Conservation (phyloP, 2,113 vertebrate species). For the Lagopus muta region DNA sequence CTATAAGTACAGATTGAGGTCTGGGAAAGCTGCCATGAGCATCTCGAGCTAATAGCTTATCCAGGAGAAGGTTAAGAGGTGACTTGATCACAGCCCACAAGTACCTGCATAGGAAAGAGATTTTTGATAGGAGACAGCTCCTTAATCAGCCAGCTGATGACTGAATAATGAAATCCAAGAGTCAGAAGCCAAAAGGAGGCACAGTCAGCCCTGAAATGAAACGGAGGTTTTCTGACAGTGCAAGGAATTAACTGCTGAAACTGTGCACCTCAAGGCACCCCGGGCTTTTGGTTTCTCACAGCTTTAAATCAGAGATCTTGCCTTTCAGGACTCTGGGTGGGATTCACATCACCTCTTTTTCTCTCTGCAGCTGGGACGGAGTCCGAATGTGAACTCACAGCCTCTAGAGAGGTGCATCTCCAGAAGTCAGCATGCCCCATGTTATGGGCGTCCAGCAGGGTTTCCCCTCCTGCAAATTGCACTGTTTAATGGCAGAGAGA, state of each 20-base stretch:
- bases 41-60: slow-evolving; percentile 38
- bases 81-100: slow-evolving; percentile 2
- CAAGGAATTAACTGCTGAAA: background rate
- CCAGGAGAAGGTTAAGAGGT: slow-evolving; percentile 41
- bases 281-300: background rate
- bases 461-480: background rate
- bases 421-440: background rate
- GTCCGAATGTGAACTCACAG: background rate
- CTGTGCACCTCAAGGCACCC: background rate
- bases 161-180: background rate
- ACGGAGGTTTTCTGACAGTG: background rate
- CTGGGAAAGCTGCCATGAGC: slow-evolving; percentile 53
- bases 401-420: background rate
- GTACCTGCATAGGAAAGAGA: slow-evolving; percentile 20
- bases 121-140: slow-evolving; percentile 36
- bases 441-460: no score
- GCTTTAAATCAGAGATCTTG: background rate
- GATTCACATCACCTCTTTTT: background rate
- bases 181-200: background rate
- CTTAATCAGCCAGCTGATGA: slow-evolving; percentile 29
- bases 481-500: background rate
- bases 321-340: background rate
- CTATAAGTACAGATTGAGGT: background rate
- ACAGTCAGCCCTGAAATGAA: background rate
- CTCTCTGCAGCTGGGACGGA: background rate